Evolutionary conservation across 2,888 invertebrate species (phyloP), one percentile per base, ranked within the genome.

Genomic region (Clusia tigrina): DNA sequence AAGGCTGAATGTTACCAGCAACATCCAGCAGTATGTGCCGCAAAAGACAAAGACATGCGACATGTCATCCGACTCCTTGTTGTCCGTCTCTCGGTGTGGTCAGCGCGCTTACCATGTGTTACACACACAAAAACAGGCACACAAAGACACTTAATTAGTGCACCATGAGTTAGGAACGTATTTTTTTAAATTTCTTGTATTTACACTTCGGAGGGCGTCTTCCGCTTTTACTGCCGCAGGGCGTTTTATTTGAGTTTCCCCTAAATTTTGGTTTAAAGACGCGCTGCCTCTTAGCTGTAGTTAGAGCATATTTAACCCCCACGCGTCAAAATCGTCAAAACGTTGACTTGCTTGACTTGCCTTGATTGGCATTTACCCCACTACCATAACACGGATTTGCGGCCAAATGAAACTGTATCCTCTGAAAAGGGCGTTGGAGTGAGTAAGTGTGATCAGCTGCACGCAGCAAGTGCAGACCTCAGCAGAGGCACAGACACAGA

Each of bases 401-500:
- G 18, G 18, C 20, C 20, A 48, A 58, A 17, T 58, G 58, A 58
- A 58, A 58, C 22, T 51, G 58, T 48, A 54, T 26, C 54, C 32
- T 17, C 17, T 20, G 12, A 18, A 2, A 18, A 25, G 24, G 53
- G 53, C 12, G 54, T 32, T 5, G 32, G 32, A 15, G 10, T 22
- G 20, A 5, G 48, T n/a, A n/a, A 5, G 73, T 77, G 76, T 72
- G 77, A 78, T 76, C 78, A 75, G 78, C 77, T 78, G 78, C 76
- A 77, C 77, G 76, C 62, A 63, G 63, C 64, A 48, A 61, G n/a
- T 55, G 5, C 23, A 12, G 5, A 2, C 23, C 10, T 46, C 17
- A 22, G 42, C 17, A 22, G 23, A 46, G 37, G 37, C 26, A 22
- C 23, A 17, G 12, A 32, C 17, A 17, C 9, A 25, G 10, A n/a